A percentile compares a stretch with the other conserved stretches of the same genome.
phyloP scores from a whole-genome alignment of 2,888 invertebrate genomes.

The Dromius quadrimaculatus region DNA sequence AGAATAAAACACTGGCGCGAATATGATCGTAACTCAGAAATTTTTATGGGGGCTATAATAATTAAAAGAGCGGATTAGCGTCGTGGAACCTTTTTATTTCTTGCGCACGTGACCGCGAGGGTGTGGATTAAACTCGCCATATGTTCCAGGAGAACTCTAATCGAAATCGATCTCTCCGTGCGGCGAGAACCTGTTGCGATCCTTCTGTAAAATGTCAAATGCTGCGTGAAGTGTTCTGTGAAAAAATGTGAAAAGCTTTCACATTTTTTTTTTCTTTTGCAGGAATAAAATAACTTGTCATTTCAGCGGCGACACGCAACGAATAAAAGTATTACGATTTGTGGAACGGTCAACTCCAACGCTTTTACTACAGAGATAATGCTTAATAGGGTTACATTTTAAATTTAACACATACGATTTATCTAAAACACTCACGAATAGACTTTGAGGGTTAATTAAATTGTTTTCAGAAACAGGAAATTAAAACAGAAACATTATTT shows the following conservation, averaged over 20 bases:
- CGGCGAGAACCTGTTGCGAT: slow-evolving; percentile 65
- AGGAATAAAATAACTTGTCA: slow-evolving; percentile 49
- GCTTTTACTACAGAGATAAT: slow-evolving; percentile 20
- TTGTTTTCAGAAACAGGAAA: too few species aligned
- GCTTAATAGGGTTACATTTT: slow-evolving; percentile 6
- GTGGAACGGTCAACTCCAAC: not conserved
- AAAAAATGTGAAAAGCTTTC: slow-evolving; percentile 50
- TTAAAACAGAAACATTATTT: too few species aligned
- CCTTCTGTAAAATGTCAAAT: slow-evolving; percentile 59
- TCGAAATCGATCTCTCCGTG: slow-evolving; percentile 63
- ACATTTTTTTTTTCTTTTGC: slow-evolving; percentile 44
- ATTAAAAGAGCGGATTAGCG: slow-evolving; percentile 51
- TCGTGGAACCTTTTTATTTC: slow-evolving; percentile 44
- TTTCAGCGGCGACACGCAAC: slow-evolving; percentile 21
- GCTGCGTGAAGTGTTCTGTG: slow-evolving; percentile 50
- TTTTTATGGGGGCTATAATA: slow-evolving; percentile 49
- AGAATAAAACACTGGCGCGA: slow-evolving; percentile 12
- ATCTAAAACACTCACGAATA: too few species aligned
- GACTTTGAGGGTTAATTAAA: too few species aligned
- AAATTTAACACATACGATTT: slow-evolving; percentile 5
- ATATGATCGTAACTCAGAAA: slow-evolving; percentile 41
- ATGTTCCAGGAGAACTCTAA: slow-evolving; percentile 67
- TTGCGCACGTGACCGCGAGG: slow-evolving; percentile 24
- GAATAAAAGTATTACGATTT: slow-evolving; percentile 19
- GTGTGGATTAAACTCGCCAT: slow-evolving; percentile 56